phyloP scores from a whole-genome alignment of 1,140 invertebrate genomes.

The Ceratina calcarata region DNA sequence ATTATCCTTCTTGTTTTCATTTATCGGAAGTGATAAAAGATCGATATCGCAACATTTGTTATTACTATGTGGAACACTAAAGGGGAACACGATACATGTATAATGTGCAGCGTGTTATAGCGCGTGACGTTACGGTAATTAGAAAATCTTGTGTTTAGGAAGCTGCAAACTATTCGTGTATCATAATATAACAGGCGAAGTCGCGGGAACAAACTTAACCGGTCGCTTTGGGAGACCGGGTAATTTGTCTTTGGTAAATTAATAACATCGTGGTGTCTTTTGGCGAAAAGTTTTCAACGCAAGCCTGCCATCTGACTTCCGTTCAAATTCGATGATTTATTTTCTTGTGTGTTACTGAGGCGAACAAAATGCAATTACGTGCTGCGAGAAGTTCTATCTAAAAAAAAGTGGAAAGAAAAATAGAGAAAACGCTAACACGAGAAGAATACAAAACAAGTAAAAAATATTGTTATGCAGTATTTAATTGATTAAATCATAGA shows the following conservation, averaged over 20 bases:
- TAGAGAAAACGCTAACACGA: neutral
- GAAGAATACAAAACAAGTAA: no score
- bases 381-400: neutral
- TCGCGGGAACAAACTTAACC: conserved; percentile 9
- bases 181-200: neutral
- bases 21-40: neutral
- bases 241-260: conserved; percentile 30
- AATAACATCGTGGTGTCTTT: conserved; percentile 18
- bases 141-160: conserved; percentile 7
- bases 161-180: neutral
- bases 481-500: no score
- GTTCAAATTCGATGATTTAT: conserved; percentile 26
- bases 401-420: neutral
- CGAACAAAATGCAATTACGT: neutral
- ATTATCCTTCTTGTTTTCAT: no score
- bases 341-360: neutral
- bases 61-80: neutral
- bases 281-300: conserved; percentile 9
- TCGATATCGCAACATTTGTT: neutral
- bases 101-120: conserved; percentile 2
- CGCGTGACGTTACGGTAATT: conserved; percentile 13
- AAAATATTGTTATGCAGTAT: no score
- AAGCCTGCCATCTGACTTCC: no score
- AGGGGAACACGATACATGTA: neutral
- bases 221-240: neutral